Percentiles rank a stretch among this genome's conserved stretches.
Evolutionary conservation across 1,140 invertebrate species (phyloP).

Genomic region (Sminthurides bifidus): DNA sequence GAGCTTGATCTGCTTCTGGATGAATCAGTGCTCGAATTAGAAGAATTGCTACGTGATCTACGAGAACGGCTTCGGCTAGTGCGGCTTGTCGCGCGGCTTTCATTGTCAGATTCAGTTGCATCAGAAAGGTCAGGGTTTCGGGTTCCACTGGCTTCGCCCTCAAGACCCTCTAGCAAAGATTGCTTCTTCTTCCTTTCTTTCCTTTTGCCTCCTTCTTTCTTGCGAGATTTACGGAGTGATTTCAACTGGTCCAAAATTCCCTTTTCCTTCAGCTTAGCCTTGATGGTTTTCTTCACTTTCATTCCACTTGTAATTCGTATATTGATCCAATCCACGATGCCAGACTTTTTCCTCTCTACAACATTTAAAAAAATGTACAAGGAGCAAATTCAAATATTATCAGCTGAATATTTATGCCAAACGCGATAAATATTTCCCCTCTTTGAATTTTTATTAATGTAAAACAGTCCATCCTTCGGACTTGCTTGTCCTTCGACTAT

Average conservation of each 20-base stretch:
- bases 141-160: conserved; percentile 1
- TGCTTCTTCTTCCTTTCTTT: background rate
- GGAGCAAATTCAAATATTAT: background rate
- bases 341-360: conserved; percentile 33
- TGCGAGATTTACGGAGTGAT: background rate
- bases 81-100: no score
- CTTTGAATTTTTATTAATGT: no score
- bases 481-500: no score
- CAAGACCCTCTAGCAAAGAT: background rate
- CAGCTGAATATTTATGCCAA: no score
- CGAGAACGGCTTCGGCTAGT: no score
- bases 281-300: conserved; percentile 59
- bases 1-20: no score
- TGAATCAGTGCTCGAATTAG: background rate
- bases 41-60: background rate
- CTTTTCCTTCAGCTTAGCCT: conserved; percentile 67
- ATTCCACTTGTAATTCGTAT: conserved; percentile 10
- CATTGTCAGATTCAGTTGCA: background rate
- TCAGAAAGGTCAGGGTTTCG: background rate
- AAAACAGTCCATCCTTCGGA: no score
- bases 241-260: conserved; percentile 40
- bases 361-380: background rate
- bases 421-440: no score
- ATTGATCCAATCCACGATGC: conserved; percentile 21
- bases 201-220: background rate